Conservation (phyloP, 2,888 invertebrate genomes). For the Autographa gamma region DNA sequence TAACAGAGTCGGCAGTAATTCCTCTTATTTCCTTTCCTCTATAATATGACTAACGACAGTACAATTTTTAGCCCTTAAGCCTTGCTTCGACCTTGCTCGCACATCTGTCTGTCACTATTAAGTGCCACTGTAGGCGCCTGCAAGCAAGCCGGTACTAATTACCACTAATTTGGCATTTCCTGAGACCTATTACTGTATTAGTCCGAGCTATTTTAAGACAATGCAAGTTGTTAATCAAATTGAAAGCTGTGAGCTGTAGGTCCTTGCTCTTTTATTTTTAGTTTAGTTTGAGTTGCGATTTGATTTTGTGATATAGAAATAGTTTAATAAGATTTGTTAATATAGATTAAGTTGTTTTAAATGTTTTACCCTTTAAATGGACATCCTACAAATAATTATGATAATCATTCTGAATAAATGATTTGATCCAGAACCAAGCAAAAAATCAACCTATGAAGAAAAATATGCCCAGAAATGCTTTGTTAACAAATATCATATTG, state of each 20-base stretch:
- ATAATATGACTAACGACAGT: not conserved
- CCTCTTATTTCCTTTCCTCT: too few species aligned
- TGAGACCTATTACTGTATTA: conserved; percentile 40
- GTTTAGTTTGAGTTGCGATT: not conserved
- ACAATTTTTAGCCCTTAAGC: conserved; percentile 8
- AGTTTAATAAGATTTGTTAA: too few species aligned
- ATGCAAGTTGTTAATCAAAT: not conserved
- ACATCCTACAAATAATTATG: too few species aligned
- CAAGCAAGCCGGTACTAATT: conserved; percentile 40
- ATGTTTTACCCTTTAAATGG: too few species aligned
- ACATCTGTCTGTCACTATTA: conserved; percentile 48
- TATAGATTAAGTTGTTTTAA: too few species aligned
- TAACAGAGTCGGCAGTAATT: too few species aligned
- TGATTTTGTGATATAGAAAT: not conserved
- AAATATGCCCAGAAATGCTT: too few species aligned
- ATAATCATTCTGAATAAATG: too few species aligned
- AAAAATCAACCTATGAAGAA: too few species aligned
- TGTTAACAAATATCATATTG: too few species aligned
- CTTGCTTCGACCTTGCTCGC: conserved; percentile 36
- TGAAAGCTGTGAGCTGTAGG: conserved; percentile 16
- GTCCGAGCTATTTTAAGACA: conserved; percentile 29
- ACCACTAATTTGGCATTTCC: conserved; percentile 59
- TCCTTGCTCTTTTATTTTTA: not conserved
- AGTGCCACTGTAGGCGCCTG: conserved; percentile 19
- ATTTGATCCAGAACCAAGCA: too few species aligned